These are phyloP conservation scores for Artemia franciscana DNA, from an alignment of 1,140 invertebrate genomes.

Conservation along the genomic window DNA sequence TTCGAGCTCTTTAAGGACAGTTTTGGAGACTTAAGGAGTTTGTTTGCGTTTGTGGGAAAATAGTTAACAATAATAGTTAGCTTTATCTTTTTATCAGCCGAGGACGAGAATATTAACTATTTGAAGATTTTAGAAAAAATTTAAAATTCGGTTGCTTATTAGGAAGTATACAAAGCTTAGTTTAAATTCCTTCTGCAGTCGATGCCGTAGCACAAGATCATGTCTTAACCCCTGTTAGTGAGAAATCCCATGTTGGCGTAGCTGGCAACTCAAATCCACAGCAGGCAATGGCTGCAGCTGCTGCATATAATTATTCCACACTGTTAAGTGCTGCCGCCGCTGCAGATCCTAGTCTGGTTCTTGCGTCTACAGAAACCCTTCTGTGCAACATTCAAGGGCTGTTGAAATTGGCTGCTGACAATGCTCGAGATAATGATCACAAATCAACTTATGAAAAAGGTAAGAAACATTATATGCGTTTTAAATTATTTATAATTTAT, in stretches of 20 bases:
- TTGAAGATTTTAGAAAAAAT: too few relatives aligned
- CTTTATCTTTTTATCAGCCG: too few relatives aligned
- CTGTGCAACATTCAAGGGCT: constrained; percentile 82
- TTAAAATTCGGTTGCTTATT: too few relatives aligned
- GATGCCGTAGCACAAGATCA: background rate
- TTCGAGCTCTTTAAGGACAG: too few relatives aligned
- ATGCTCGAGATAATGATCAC: constrained; percentile 77
- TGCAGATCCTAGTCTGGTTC: constrained; percentile 25
- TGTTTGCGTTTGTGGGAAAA: too few relatives aligned
- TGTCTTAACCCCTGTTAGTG: background rate
- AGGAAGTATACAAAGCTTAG: too few relatives aligned
- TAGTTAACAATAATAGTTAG: too few relatives aligned
- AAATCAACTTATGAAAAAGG: constrained; percentile 92
- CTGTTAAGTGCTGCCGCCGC: constrained; percentile 21
- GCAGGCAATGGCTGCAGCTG: constrained; percentile 28
- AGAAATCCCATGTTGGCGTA: background rate
- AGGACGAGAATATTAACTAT: too few relatives aligned
- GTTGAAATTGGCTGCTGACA: constrained; percentile 80
- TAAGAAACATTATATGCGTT: constrained; percentile 27
- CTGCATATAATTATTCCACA: constrained; percentile 42
- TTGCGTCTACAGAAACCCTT: constrained; percentile 69
- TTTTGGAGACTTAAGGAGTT: too few relatives aligned
- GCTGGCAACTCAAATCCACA: background rate
- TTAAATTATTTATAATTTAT: too few relatives aligned
- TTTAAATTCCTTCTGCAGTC: background rate